Percentiles rank a stretch among this genome's conserved stretches.
Evolutionary conservation across 2,888 invertebrate species (phyloP).

Genomic region (Scrobipalpa costella): DNA sequence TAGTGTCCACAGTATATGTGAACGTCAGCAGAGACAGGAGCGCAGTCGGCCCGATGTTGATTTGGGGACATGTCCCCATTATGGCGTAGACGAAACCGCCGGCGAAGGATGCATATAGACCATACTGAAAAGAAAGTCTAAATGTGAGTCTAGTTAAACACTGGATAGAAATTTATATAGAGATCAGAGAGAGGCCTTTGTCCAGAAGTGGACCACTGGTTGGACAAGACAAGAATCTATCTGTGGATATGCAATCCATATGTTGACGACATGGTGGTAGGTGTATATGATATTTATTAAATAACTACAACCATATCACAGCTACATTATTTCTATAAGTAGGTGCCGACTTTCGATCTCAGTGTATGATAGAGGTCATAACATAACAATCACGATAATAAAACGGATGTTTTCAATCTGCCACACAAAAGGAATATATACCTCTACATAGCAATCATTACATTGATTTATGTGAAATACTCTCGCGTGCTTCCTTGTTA

Average conservation of each 20-base stretch:
- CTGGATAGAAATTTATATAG: no score
- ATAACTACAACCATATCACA: not conserved
- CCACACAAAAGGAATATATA: slow-evolving; percentile 21
- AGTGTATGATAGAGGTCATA: slow-evolving; percentile 5
- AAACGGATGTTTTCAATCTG: slow-evolving; percentile 28
- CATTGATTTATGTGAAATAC: not conserved
- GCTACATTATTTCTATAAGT: not conserved
- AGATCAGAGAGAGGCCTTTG: no score
- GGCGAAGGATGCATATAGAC: slow-evolving; percentile 90
- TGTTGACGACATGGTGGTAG: no score
- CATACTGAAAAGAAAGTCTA: slow-evolving; percentile 82
- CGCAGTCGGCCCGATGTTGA: slow-evolving; percentile 86
- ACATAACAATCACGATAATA: not conserved
- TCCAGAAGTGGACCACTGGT: no score
- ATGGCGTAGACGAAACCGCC: slow-evolving; percentile 89
- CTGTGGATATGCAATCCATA: no score
- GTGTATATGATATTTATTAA: no score
- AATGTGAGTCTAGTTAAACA: no score
- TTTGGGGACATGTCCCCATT: slow-evolving; percentile 87
- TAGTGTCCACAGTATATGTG: slow-evolving; percentile 81
- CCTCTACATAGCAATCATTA: slow-evolving; percentile 6
- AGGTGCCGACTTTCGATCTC: not conserved
- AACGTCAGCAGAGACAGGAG: slow-evolving; percentile 88
- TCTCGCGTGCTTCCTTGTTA: not conserved
- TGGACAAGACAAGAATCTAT: no score